Evolutionary conservation across 2,113 vertebrate genomes (phyloP), one percentile per base, ranked within the genome.

Genomic region (Fregata magnificens): DNA sequence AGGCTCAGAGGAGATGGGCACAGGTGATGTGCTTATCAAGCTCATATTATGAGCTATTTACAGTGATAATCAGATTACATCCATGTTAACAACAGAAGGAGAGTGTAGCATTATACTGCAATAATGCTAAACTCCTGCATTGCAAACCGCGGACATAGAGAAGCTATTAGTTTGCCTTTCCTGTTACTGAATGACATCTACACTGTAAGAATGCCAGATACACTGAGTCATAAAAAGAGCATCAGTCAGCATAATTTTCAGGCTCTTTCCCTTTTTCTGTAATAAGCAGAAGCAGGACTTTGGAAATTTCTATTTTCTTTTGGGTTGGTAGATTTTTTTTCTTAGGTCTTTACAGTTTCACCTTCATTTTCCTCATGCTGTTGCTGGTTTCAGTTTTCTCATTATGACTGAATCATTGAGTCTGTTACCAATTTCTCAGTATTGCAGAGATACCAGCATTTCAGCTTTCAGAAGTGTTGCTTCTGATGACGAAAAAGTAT

Each of bases 281-380:
- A 79, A 77, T 47, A 93, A 96, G 81, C 53, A 91, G 89, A 95
- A 95, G 78, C 24, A 93, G 49, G 25, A n/a, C 26, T 93, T 82
- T 2, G 5, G 14, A 85, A 65, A 66, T 85, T 9, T 71, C 47
- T 89, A 10, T 72, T 91, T 93, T 81, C 62, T 67, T 93, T 79
- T 44, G 86, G 66, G 11, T 87, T 49, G 40, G 49, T 65, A 69
- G 56, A 22, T 63, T 44, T n/a, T 74, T 94, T 79, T 86, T 34
- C 38, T 66, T 81, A 65, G 17, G 5, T 65, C 8, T 71, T 88
- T 79, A 40, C 47, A 58, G 65, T 91, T 93, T 91, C 62, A 66
- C 70, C 40, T 85, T 84, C 6, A 1, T 82, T 97, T 95, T 80
- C 49, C 36, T 91, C 20, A 19, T 52, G 25, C 44, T 65, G 16